phyloP scores from a whole-genome alignment of 2,113 vertebrate genomes.

The Apodemus sylvaticus region DNA sequence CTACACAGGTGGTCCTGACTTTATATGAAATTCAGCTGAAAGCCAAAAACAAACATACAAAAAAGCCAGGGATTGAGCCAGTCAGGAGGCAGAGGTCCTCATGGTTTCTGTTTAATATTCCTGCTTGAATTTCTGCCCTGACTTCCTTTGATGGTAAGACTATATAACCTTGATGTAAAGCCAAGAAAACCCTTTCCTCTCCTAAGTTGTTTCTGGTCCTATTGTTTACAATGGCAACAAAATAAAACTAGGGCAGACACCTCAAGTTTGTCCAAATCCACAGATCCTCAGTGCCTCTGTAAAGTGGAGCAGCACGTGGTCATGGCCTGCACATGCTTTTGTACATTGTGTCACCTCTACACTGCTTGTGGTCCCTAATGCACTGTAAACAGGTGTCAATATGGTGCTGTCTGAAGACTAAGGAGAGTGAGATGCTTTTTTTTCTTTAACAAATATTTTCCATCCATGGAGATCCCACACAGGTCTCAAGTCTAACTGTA shows the following conservation, averaged over 20 bases:
- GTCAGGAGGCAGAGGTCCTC: background rate
- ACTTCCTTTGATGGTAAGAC: background rate
- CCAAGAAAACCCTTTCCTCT: background rate
- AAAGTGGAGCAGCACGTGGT: background rate
- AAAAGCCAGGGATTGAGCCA: background rate
- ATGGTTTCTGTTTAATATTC: background rate
- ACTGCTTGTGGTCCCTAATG: background rate
- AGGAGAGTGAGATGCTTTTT: background rate
- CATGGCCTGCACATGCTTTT: background rate
- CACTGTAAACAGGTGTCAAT: background rate
- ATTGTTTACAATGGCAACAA: background rate
- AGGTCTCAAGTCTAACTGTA: background rate
- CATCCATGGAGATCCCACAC: background rate
- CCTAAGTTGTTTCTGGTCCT: background rate
- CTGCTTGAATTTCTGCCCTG: background rate
- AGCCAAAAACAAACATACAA: background rate
- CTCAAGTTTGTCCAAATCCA: background rate
- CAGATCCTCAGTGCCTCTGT: background rate
- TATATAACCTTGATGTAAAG: background rate
- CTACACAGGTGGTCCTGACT: background rate
- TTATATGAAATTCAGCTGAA: background rate
- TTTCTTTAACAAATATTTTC: background rate
- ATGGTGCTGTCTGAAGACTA: too few species aligned
- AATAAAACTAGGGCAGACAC: background rate
- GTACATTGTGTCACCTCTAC: background rate